Conservation (phyloP, 1,140 invertebrate genomes). For the Nylanderia fulva region DNA sequence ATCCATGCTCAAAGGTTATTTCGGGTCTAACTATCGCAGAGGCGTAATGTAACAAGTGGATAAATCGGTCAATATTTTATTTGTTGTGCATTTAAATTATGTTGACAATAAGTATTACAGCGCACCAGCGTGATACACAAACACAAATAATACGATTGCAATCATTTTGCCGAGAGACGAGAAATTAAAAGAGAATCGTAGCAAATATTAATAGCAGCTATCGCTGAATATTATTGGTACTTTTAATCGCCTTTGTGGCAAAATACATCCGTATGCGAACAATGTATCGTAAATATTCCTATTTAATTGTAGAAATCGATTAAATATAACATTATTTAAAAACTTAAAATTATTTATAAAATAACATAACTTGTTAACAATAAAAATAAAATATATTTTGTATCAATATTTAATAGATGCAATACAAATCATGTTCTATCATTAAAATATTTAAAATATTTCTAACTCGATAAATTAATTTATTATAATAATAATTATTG, state of each 20-base stretch:
- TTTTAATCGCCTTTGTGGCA: conserved; percentile 9
- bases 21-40: background rate
- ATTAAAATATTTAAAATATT: background rate
- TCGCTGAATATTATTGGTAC: background rate
- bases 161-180: background rate
- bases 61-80: conserved; percentile 35
- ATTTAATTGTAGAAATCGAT: conserved; percentile 1
- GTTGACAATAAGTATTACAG: conserved; percentile 5
- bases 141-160: conserved; percentile 23
- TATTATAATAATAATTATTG: background rate
- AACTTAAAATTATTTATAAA: background rate
- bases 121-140: background rate
- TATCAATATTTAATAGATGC: background rate
- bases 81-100: background rate
- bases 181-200: conserved; percentile 19
- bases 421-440: background rate
- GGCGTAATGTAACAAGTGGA: background rate
- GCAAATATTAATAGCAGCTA: conserved; percentile 4
- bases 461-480: background rate
- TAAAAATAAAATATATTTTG: background rate
- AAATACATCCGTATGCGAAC: background rate
- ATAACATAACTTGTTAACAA: background rate
- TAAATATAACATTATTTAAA: conserved; percentile 10
- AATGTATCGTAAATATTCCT: background rate
- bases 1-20: conserved; percentile 42